Percentiles rank a stretch among this genome's conserved stretches.
These are phyloP conservation scores for Eupithecia pulchellata DNA, from an alignment of 2,888 invertebrate genomes.

Conservation along the genomic window DNA sequence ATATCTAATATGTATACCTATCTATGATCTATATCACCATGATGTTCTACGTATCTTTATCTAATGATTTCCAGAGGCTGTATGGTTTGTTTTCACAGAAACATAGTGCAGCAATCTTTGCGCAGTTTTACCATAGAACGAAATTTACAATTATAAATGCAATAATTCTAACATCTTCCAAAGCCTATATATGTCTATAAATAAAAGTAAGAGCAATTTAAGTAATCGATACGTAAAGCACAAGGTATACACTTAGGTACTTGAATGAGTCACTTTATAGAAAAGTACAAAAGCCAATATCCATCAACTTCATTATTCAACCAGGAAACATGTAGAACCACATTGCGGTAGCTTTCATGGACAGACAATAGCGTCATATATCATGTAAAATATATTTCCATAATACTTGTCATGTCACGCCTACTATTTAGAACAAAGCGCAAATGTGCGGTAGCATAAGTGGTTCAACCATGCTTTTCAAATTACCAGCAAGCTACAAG, in stretches of 20 bases:
- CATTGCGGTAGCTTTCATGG: constrained; percentile 51
- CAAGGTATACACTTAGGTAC: not conserved
- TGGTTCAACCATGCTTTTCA: constrained; percentile 6
- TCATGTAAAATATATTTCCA: constrained; percentile 43
- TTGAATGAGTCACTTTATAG: not conserved
- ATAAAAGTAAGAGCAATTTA: not conserved
- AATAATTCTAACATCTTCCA: not conserved
- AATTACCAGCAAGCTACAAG: not conserved
- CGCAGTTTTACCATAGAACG: not conserved
- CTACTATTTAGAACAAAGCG: constrained; percentile 40
- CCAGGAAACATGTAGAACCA: constrained; percentile 51
- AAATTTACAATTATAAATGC: not conserved
- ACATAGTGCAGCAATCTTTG: not conserved
- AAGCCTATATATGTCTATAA: no score
- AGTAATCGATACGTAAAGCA: not conserved
- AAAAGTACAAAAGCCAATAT: constrained; percentile 10
- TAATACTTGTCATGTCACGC: constrained; percentile 44
- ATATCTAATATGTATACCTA: no score
- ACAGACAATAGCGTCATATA: constrained; percentile 49
- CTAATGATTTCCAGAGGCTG: no score
- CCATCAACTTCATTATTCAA: constrained; percentile 45
- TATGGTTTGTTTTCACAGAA: not conserved
- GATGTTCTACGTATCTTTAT: not conserved
- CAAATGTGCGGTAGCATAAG: constrained; percentile 25
- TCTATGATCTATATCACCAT: not conserved